Evolutionary conservation across 2,888 invertebrate genomes (phyloP).

Genomic region (Oxystoma pomonae): DNA sequence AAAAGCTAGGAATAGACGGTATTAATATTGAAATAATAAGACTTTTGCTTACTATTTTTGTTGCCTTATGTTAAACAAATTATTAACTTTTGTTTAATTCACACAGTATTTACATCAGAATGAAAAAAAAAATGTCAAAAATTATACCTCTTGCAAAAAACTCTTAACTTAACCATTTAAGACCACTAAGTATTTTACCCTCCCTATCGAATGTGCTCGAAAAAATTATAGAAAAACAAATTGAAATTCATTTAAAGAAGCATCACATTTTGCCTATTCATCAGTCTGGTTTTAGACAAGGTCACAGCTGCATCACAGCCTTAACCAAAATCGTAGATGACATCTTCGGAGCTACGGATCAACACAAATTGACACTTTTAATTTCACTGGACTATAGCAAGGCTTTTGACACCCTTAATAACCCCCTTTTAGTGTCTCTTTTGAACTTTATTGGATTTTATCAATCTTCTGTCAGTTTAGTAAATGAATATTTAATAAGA

Average conservation of each 20-base stretch:
- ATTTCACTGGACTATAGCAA: not conserved
- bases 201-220: not conserved
- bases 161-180: not conserved
- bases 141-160: not conserved
- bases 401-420: not conserved
- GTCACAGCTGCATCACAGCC: not conserved
- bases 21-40: not conserved
- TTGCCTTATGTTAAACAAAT: not conserved
- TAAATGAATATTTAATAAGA: not conserved
- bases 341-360: not conserved
- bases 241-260: not conserved
- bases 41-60: not conserved
- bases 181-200: not conserved
- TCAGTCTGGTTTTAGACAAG: not conserved
- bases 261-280: not conserved
- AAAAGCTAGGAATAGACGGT: not conserved
- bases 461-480: not conserved
- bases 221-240: not conserved
- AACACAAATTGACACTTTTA: not conserved
- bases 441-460: not conserved
- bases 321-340: not conserved
- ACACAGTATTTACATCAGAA: not conserved
- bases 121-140: not conserved
- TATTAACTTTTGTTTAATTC: not conserved
- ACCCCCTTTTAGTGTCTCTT: not conserved